Conservation (phyloP, 2,113 vertebrate species). For the Tyto alba region DNA sequence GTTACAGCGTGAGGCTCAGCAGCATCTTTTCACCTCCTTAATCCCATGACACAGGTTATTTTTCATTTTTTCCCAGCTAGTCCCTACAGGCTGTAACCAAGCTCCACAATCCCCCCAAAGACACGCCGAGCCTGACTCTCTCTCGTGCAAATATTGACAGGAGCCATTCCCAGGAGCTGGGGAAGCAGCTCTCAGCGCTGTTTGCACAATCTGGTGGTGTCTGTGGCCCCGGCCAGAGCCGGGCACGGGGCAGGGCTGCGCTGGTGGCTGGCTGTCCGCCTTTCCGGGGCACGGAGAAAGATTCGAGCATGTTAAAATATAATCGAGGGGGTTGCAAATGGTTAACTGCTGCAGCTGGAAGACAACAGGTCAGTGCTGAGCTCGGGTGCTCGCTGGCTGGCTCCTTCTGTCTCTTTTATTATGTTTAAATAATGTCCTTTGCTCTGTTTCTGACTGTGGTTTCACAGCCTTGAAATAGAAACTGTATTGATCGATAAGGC, state of each 20-base stretch:
- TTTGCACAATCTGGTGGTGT: not conserved
- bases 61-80: rapidly evolving
- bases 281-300: rapidly evolving
- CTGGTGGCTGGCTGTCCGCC: not conserved
- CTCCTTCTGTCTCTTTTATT: not conserved
- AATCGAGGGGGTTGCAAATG: not conserved
- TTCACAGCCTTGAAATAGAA: not conserved
- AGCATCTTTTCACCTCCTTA: not conserved
- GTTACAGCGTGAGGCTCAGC: not conserved
- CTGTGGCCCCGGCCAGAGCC: not conserved
- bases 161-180: not conserved
- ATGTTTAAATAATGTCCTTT: not conserved
- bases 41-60: rapidly evolving
- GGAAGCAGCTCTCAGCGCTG: not conserved
- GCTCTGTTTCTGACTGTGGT: not conserved
- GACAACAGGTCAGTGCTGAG: not conserved
- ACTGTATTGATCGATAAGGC: not conserved
- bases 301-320: rapidly evolving
- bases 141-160: not conserved
- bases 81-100: not conserved
- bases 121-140: not conserved
- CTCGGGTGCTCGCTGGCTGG: not conserved
- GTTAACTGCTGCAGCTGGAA: not conserved
- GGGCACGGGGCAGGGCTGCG: not conserved
- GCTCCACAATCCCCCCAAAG: rapidly evolving